These are phyloP conservation scores for Sebastes kiyomatsui DNA, from an alignment of 2,797 vertebrate genomes.

Conservation along the genomic window DNA sequence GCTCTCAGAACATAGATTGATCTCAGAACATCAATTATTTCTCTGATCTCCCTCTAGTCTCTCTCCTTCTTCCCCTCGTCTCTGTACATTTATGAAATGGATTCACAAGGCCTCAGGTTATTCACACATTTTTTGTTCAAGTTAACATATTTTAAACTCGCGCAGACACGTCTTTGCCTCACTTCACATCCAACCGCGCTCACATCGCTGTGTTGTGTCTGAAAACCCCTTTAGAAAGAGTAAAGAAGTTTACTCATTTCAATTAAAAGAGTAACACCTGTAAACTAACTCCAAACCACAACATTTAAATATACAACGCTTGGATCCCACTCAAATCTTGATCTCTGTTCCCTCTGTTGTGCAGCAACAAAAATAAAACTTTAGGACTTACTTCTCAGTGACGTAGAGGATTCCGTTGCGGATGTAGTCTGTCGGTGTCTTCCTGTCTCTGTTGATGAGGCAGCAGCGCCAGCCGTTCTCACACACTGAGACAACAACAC, in stretches of 20 bases:
- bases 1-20: not conserved
- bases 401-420: slow-evolving; percentile 94
- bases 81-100: not conserved
- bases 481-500: slow-evolving; percentile 81
- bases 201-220: not conserved
- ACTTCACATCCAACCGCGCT: not conserved
- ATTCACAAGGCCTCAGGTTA: not conserved
- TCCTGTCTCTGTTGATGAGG: slow-evolving; percentile 95
- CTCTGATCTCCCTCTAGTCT: not conserved
- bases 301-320: not conserved
- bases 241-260: not conserved
- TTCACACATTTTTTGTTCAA: not conserved
- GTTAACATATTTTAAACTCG: not conserved
- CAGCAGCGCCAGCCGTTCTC: slow-evolving; percentile 98
- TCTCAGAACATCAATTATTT: not conserved
- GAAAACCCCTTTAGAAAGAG: not conserved
- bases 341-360: not conserved
- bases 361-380: not conserved
- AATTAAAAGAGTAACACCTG: not conserved
- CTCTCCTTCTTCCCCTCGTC: not conserved
- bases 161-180: not conserved
- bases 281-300: not conserved
- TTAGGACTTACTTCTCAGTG: slow-evolving; percentile 91
- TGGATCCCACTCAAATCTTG: not conserved
- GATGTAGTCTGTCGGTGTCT: slow-evolving; percentile 97